phyloP scores from a whole-genome alignment of 2,113 vertebrate species.

The Orcinus orca region DNA sequence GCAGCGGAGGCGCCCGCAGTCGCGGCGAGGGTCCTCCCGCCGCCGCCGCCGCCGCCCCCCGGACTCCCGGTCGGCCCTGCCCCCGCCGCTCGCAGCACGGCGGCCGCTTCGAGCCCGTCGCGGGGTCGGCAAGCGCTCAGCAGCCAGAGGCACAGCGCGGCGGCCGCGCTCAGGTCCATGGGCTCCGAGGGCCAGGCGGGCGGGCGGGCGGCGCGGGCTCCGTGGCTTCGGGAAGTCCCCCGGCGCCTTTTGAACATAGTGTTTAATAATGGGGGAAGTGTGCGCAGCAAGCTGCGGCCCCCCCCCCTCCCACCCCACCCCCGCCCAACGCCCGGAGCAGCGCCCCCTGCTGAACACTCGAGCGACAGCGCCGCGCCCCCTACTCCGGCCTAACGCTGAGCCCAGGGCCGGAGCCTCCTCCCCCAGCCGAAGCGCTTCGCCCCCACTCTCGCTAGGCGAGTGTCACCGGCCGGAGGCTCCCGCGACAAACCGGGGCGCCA shows the following conservation, averaged over 20 bases:
- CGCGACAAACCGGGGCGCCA: not conserved
- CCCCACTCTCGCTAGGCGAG: not conserved
- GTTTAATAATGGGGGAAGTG: slow-evolving; percentile 82
- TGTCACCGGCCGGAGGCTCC: not conserved
- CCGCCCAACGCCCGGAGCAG: slow-evolving; percentile 50
- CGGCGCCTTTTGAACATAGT: slow-evolving; percentile 85
- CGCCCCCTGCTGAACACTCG: slow-evolving; percentile 61
- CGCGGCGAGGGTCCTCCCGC: slow-evolving; percentile 52
- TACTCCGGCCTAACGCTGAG: not conserved
- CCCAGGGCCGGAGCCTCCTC: not conserved
- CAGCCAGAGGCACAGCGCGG: slow-evolving; percentile 82
- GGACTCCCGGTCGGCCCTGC: slow-evolving; percentile 69
- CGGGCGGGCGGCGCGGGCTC: slow-evolving; percentile 68
- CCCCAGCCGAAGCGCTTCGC: rapidly evolving
- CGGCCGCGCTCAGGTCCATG: slow-evolving; percentile 85
- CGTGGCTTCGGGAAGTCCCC: slow-evolving; percentile 81
- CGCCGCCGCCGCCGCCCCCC: slow-evolving; percentile 69
- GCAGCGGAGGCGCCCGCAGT: slow-evolving; percentile 57
- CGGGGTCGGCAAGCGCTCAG: slow-evolving; percentile 78
- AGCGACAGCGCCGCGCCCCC: slow-evolving; percentile 22
- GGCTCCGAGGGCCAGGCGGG: slow-evolving; percentile 61
- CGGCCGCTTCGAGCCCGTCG: slow-evolving; percentile 71
- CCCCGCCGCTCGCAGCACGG: slow-evolving; percentile 76
- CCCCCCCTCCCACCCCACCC: slow-evolving; percentile 39
- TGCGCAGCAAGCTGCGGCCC: slow-evolving; percentile 62